phyloP scores from a whole-genome alignment of 2,797 vertebrate genomes.

The Streptopelia turtur region DNA sequence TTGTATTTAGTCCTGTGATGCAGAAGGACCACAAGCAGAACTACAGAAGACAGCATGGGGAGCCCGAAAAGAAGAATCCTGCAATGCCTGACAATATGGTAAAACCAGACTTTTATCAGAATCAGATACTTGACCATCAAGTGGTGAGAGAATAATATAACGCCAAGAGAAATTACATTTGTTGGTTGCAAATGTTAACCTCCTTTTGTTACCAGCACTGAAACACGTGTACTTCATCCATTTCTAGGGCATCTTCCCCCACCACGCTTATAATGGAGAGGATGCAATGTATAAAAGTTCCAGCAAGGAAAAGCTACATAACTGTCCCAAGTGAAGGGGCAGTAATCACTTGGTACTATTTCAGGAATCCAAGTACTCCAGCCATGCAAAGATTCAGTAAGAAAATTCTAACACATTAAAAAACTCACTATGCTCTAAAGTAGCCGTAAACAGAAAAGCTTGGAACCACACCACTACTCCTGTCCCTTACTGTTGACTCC shows the following conservation, averaged over 20 bases:
- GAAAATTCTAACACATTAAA: background rate
- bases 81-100: rapidly evolving
- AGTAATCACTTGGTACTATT: background rate
- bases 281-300: background rate
- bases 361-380: background rate
- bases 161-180: background rate
- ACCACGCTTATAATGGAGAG: background rate
- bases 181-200: background rate
- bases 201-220: background rate
- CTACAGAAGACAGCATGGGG: background rate
- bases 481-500: background rate
- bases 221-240: background rate
- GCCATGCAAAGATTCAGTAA: background rate
- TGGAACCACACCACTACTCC: background rate
- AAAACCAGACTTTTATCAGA: background rate
- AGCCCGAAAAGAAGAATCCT: background rate
- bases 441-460: background rate
- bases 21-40: background rate
- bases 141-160: background rate
- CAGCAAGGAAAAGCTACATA: background rate
- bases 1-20: background rate
- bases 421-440: background rate
- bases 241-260: background rate
- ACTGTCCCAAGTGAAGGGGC: background rate
- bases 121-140: background rate